Conservation (phyloP, 2,113 vertebrate species). For the Ploceus nigricollis region DNA sequence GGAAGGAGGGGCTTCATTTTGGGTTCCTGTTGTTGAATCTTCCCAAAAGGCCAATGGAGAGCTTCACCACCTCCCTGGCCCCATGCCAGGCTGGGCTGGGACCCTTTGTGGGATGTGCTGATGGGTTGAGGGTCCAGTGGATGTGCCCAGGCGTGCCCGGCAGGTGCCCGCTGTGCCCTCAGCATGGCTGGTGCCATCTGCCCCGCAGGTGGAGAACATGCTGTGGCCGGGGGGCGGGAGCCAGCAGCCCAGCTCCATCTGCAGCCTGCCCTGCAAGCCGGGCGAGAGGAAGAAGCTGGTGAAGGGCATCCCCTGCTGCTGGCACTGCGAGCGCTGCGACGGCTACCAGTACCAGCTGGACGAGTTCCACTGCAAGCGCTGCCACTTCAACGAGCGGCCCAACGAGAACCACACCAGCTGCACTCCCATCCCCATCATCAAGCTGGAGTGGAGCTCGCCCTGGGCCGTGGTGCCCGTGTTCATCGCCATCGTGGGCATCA, state of each 20-base stretch:
- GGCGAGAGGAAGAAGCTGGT: conserved; percentile 92
- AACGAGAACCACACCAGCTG: conserved; percentile 92
- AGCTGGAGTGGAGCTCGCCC: conserved; percentile 92
- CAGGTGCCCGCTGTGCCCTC: neutral
- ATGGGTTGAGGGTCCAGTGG: fast-evolving
- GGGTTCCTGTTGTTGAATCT: neutral
- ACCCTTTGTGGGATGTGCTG: neutral
- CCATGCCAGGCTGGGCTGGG: neutral
- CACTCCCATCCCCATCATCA: conserved; percentile 89
- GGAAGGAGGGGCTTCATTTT: neutral
- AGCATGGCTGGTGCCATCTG: neutral
- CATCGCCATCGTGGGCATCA: conserved; percentile 88
- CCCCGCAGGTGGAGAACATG: conserved; percentile 82
- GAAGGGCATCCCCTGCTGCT: conserved; percentile 94
- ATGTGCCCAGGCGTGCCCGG: fast-evolving
- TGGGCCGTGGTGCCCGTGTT: conserved; percentile 93
- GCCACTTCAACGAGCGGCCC: conserved; percentile 89
- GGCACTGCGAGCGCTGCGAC: conserved; percentile 94
- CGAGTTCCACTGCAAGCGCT: conserved; percentile 90
- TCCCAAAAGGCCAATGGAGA: neutral
- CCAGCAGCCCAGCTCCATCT: conserved; percentile 87
- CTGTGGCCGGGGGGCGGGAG: conserved; percentile 84
- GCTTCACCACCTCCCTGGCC: neutral
- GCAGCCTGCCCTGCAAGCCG: conserved; percentile 89
- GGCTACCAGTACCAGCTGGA: conserved; percentile 96